Evolutionary conservation across 2,888 invertebrate species (phyloP), one percentile per base, ranked within the genome.

Genomic region (Hydrotaea diabolus): DNA sequence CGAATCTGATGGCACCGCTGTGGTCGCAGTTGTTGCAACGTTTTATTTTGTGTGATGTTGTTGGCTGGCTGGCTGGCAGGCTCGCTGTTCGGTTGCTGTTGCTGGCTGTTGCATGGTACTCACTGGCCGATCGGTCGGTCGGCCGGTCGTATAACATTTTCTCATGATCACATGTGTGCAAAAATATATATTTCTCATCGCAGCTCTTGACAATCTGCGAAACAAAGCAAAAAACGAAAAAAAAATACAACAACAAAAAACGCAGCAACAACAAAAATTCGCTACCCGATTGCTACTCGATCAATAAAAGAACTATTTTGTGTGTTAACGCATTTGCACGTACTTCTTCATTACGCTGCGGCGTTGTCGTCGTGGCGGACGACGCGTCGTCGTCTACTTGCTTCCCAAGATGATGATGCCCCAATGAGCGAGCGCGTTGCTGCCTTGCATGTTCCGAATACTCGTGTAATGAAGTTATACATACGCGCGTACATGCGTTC

Each of bases 251-350:
- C 62, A 66, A 66, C 31, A 62, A 62, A 71, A 69, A 69, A 43
- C 43, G 43, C n/a, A 69, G 49, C 49, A 71, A 71, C 19, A 59
- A 69, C 43, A 80, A 85, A 79, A 57, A 82, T 77, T 78, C 81
- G 64, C 75, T 53, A 81, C 77, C 64, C 74, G 83, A 83, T 77
- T 76, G 79, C 49, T 59, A 59, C 69, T 39, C 81, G 81, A 85
- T 85, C 84, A 85, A 85, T 85, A 85, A 81, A 82, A 82, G 64
- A 85, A 85, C 78, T 82, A 81, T 85, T 82, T 85, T 81, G 81
- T 84, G 80, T 79, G 78, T 69, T 69, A 85, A 85, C 82, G 82
- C 82, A 85, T 85, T 85, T 82, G 82, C 84, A 85, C 78, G 84
- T 85, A 84, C 46, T 76, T 84, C 81, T 82, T 82, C 69, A 55